Base-by-base conservation (phyloP, 2,113 vertebrate genomes). In the Acrocephalus kingi region DNA sequence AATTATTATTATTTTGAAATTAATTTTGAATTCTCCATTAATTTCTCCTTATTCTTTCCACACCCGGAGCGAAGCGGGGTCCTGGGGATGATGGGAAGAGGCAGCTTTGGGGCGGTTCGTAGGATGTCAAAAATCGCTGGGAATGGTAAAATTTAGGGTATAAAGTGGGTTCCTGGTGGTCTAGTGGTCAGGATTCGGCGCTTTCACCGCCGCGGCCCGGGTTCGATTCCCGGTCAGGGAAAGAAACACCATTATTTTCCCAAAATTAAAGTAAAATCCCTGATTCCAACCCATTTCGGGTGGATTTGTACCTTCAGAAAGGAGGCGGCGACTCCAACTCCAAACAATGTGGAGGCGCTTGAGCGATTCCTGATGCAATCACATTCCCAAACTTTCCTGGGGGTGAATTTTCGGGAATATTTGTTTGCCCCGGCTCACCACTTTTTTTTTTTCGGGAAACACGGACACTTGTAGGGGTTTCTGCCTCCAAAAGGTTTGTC, bases 181-280 rank as follows among this genome's bases (percentile, higher is more conserved):
- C 97, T 98, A 98, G 98, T 98, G 98, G 98, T 98, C 97, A 98
- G 98, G 98, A 98, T 98, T 98, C 98, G 98, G 98, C 98, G 98
- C 98, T 98, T 97, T 98, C 98, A 98, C 98, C 98, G 98, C 98
- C 98, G 98, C 98, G 98, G 98, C 98, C 98, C 97, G 98, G 98
- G 98, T 98, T 98, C 98, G 97, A 98, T 98, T 98, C 98, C 98
- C 97, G 98, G 98, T 97, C 98, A 98, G 98, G 98, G 98, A 98
- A 98, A 21, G 4, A 11, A 43, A 14, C 12, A 14, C 12, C 15
- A 6, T 13, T 45, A 18, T 45, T 45, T 73, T 56, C 7, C 23
- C 11, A 11, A 73, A 56, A 15, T 27, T 7, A 2, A 7, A n/a
- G 7, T 4, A 8, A 25, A 19, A 19, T 55, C 22, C 7, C 24